Base-by-base conservation (phyloP, 2,113 vertebrate species). In the Porphyrio hochstetteri region DNA sequence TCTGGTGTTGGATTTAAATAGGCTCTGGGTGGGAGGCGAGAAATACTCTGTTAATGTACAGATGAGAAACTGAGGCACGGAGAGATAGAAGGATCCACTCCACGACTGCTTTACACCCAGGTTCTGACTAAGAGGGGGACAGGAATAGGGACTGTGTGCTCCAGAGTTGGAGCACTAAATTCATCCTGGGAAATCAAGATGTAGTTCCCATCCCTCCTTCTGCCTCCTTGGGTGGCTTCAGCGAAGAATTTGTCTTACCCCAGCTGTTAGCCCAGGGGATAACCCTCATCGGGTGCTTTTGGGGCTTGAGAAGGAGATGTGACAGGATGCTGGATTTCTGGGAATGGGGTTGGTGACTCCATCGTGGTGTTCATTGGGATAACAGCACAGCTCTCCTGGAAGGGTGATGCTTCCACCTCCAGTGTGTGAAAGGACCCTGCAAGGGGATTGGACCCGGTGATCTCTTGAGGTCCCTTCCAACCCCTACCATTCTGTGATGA, bases 21-120 rank as follows among this genome's bases (percentile, higher is more conserved):
- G 85, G 61, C n/a, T 82, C 31, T 40, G 77, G 82, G 95, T 94
- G 88, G 93, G 95, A 96, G 88, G 96, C 5, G 50, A 96, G 96
- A 95, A 92, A 76, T n/a, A n/a, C 15, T 91, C 95, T 68, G 75
- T 90, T 80, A 44, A 61, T 35, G 71, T 9, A n/a, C 70, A 72
- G 74, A 69, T 52, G 91, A 64, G 96, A 96, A 97, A 97, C 95
- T 97, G 96, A 97, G 95, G 95, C 96, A 96, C 23, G 0, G 85
- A 68, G 90, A 33, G 70, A 64, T 1, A 42, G 85, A 79, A 46
- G 70, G 74, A 76, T 56, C 93, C 78, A 16, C 84, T 75, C 78
- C 89, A 25, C 0, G 2, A 13, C 76, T 83, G 91, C 95, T 64
- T 85, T 85, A 69, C 82, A 53, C 16, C 46, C 28, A 3, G 83